These are phyloP conservation scores for Barbus barbus DNA, from an alignment of 2,113 vertebrate genomes.

Conservation along the genomic window DNA sequence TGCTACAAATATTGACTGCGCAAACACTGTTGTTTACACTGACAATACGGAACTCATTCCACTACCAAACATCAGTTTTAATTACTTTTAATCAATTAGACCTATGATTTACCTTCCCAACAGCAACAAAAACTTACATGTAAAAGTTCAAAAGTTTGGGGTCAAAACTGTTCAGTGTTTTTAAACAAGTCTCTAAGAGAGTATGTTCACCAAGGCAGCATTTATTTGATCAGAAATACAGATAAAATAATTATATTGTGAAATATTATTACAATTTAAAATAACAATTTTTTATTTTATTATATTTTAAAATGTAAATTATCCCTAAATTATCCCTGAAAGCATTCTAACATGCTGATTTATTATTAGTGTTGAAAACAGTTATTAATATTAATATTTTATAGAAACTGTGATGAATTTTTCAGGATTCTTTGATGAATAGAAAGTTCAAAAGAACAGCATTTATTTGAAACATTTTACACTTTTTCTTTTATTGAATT, in stretches of 20 bases:
- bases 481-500: background rate
- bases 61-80: background rate
- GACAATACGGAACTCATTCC: background rate
- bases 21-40: background rate
- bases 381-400: background rate
- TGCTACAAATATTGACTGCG: background rate
- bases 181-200: no score
- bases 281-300: background rate
- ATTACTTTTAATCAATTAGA: background rate
- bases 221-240: background rate
- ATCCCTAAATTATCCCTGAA: background rate
- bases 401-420: background rate
- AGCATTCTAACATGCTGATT: background rate
- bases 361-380: background rate
- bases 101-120: background rate
- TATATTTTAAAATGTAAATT: background rate
- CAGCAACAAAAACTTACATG: background rate
- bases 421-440: background rate
- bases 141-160: background rate
- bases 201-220: background rate
- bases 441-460: background rate
- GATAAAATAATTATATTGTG: background rate
- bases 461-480: background rate
- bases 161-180: background rate
- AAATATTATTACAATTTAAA: background rate